These are phyloP conservation scores for Calcarius lapponicus DNA, from an alignment of 2,797 vertebrate genomes.

Conservation along the genomic window DNA sequence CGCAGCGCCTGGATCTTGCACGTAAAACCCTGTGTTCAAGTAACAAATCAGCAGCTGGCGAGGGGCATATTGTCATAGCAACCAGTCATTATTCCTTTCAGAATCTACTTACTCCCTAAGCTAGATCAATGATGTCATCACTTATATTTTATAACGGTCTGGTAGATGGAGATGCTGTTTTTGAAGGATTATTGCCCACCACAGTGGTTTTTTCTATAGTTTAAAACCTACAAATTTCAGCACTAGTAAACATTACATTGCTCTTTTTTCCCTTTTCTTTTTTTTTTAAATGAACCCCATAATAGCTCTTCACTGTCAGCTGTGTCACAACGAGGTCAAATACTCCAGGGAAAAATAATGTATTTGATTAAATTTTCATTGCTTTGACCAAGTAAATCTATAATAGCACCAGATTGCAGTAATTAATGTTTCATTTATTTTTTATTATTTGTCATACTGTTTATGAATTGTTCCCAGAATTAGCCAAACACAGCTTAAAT, in stretches of 20 bases:
- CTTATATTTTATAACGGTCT: slow-evolving; percentile 77
- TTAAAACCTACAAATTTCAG: slow-evolving; percentile 51
- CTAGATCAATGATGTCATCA: slow-evolving; percentile 90
- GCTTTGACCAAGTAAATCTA: slow-evolving; percentile 56
- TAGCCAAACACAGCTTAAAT: not conserved
- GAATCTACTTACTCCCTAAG: slow-evolving; percentile 85
- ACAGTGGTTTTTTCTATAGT: slow-evolving; percentile 57
- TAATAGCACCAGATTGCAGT: slow-evolving; percentile 52
- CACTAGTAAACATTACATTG: slow-evolving; percentile 46
- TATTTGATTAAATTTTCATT: slow-evolving; percentile 72
- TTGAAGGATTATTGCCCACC: slow-evolving; percentile 66
- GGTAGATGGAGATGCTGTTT: slow-evolving; percentile 71
- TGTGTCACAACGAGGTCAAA: slow-evolving; percentile 81
- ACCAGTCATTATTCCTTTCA: slow-evolving; percentile 90
- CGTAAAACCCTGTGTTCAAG: slow-evolving; percentile 90
- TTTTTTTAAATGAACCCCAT: slow-evolving; percentile 6
- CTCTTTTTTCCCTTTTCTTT: not conserved
- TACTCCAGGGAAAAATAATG: slow-evolving; percentile 70
- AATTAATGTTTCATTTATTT: slow-evolving; percentile 49
- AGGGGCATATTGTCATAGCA: slow-evolving; percentile 93
- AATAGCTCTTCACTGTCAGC: slow-evolving; percentile 69
- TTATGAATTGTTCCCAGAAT: not conserved
- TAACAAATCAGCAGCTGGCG: slow-evolving; percentile 98
- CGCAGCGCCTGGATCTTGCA: slow-evolving; percentile 88
- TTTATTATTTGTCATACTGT: not conserved